Evolutionary conservation across 2,888 invertebrate genomes (phyloP), one percentile per base, ranked within the genome.

Genomic region (Fragum fragum): DNA sequence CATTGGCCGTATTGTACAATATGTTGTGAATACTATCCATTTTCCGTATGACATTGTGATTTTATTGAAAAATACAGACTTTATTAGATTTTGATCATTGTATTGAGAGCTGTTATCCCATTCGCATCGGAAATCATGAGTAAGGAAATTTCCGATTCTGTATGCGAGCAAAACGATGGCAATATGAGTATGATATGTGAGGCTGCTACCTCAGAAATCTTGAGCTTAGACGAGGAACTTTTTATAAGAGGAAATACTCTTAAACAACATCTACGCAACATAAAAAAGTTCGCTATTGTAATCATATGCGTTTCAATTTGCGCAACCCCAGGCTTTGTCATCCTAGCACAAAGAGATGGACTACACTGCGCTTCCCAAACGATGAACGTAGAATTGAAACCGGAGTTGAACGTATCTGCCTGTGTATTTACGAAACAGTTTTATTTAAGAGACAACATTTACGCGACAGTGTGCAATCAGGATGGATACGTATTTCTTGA

Each of bases 401-500:
- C 57, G 5, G 57, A 23, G 11, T 21, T 59, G 26, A 59, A 59
- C 59, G 16, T 7, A 16, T 26, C 59, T 59, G 26, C 59, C 59
- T 77, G 72, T 47, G 52, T 53, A 5, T 63, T 52, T 32, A 36
- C 55, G 1, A 77, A 72, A 32, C 77, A 63, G 63, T 72, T 77
- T 53, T 21, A 42, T 52, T 52, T 77, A 26, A 23, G 21, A 1
- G 28, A 72, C 7, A 55, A 63, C 63, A n/a, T 72, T 28, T 72
- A 72, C 39, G 47, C 55, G 14, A 63, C 72, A 9, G 77, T 77
- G 36, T 77, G 77, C 39, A 59, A 76, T 28, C 59, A 47, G 21
- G 23, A 52, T n/a, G 68, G 69, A 26, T 39, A 72, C 39, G 32
- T 68, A 39, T 73, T 73, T 68, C 5, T 78, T 53, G 78, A 78